phyloP scores from a whole-genome alignment of 2,888 invertebrate genomes.

The Metacarcinus magister region DNA sequence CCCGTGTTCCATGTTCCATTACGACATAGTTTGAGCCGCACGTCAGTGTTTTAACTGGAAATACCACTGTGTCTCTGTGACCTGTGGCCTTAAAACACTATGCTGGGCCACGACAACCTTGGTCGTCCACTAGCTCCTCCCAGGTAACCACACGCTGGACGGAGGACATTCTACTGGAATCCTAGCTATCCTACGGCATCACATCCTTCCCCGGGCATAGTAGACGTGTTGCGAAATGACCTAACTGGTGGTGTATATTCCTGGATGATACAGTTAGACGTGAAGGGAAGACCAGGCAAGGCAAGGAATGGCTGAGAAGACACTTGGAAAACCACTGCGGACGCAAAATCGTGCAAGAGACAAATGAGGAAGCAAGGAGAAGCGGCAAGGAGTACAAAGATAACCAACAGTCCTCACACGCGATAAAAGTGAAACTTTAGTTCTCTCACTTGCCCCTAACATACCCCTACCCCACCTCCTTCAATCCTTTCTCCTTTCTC shows the following conservation, averaged over 20 bases:
- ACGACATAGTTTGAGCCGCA: not conserved
- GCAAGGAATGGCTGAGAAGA: not conserved
- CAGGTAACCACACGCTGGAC: not conserved
- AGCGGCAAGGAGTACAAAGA: not conserved
- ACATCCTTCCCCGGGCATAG: not conserved
- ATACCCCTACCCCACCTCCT: not conserved
- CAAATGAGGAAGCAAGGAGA: not conserved
- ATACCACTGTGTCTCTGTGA: not conserved
- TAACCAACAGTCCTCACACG: not conserved
- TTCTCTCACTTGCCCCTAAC: not conserved
- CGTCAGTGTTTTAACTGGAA: not conserved
- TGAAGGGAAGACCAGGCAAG: not conserved
- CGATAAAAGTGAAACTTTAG: not conserved
- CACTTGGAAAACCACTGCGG: not conserved
- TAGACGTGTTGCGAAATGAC: not conserved
- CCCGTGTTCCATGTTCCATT: too few relatives aligned
- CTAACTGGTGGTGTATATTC: not conserved
- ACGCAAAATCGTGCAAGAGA: not conserved
- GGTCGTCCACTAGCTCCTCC: not conserved
- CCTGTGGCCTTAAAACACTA: constrained; percentile 12
- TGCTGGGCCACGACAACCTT: not conserved
- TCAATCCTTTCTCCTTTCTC: not conserved
- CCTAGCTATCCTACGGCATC: not conserved
- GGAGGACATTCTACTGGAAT: not conserved
- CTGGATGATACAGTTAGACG: not conserved